Base-by-base conservation (phyloP, 1,140 invertebrate species). In the Drosophila chauvacae region DNA sequence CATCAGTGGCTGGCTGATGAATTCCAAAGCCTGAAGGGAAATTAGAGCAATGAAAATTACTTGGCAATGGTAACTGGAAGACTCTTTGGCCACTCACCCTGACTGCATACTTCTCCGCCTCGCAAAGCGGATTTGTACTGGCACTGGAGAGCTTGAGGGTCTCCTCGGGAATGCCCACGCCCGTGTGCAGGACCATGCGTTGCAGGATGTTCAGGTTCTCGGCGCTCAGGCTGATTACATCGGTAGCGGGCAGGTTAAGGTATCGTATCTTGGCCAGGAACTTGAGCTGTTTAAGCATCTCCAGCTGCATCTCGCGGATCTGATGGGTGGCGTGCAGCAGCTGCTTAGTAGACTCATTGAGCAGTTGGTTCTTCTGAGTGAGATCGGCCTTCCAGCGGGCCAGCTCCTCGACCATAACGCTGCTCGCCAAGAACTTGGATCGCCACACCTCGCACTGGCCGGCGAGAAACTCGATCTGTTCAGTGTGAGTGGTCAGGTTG, bases 391-490 rank as follows among this genome's bases (percentile, higher is more conserved):
- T 97, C 95, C 96, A 97, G 62, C 95, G 94, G 3, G 97, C 97
- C 70, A 98, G 92, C 93, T 98, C 97, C 93, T 98, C 97, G 10
- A 97, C 95, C 95, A 98, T 97, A 57, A 98, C 95, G 92, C 97
- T 98, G 94, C 97, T 97, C 26, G 97, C 97, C 79, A 98, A 93
- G 93, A 98, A 99, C 95, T 98, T 98, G 84, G 97, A 98, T 71
- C 97, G 95, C 97, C 97, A 98, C 60, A 98, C 97, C 94, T 99
- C 97, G 93, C 97, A 98, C 85, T 98, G 97, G 4, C 97, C 97
- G 28, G 97, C 96, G 26, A 98, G 93, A 94, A 96, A 97, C 92
- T 98, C 98, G 4, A 97, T 96, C 94, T 98, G 97, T 92, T 98
- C 97, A 92, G 97, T 96, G 93, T 98, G 97, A 2, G 96, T 96